These are phyloP conservation scores for Boulengeromyrus knoepffleri DNA, from an alignment of 2,113 vertebrate species.

Conservation along the genomic window DNA sequence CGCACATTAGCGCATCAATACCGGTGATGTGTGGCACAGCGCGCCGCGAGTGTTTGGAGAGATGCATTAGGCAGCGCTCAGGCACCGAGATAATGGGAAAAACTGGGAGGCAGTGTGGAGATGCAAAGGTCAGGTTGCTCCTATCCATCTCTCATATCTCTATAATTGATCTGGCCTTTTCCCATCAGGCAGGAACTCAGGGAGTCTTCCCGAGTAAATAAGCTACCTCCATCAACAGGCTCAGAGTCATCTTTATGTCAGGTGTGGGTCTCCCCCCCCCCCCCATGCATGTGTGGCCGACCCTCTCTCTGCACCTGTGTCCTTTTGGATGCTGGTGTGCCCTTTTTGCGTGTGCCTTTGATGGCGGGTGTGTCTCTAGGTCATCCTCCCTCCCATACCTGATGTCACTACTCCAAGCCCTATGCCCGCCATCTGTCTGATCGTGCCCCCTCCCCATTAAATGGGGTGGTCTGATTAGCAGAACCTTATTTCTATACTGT, in stretches of 20 bases:
- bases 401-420: background rate
- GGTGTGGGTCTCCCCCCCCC: background rate
- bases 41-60: background rate
- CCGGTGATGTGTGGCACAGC: background rate
- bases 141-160: slow-evolving; percentile 26
- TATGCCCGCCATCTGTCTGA: background rate
- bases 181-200: slow-evolving; percentile 24
- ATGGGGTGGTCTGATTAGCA: background rate
- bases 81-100: slow-evolving; percentile 13
- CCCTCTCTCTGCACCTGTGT: background rate
- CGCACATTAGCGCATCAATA: slow-evolving; percentile 25
- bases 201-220: slow-evolving; percentile 33
- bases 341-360: background rate
- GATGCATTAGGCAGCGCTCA: background rate
- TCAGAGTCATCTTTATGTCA: slow-evolving; percentile 10
- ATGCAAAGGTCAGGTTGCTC: slow-evolving; percentile 35
- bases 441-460: background rate
- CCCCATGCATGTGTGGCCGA: background rate
- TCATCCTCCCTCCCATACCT: background rate
- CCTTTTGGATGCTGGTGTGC: background rate
- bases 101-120: background rate
- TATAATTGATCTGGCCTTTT: slow-evolving; percentile 38
- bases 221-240: slow-evolving; percentile 15
- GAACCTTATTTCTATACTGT: background rate
- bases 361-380: background rate